phyloP scores from a whole-genome alignment of 2,797 vertebrate genomes.

The Myoxocephalus aenaeus region DNA sequence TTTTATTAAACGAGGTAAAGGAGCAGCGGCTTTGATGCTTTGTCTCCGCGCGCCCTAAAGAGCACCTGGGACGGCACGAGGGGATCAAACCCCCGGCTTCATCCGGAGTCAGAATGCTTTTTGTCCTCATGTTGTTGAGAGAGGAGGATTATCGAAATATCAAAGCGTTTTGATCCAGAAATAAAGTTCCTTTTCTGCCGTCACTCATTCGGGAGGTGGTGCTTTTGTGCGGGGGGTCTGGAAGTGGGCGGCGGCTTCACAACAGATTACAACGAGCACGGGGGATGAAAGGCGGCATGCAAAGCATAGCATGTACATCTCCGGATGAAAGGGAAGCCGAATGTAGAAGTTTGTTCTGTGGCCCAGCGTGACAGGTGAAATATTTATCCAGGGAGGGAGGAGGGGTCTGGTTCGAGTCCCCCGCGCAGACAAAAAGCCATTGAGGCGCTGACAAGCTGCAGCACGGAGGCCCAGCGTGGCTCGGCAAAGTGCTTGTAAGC shows the following conservation, averaged over 20 bases:
- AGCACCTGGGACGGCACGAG: too few species aligned
- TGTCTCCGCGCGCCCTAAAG: too few species aligned
- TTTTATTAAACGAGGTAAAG: too few species aligned
- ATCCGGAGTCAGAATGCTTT: too few species aligned
- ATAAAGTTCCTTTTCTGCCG: constrained; percentile 67
- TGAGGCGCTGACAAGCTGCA: constrained; percentile 76
- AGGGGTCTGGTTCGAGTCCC: constrained; percentile 60
- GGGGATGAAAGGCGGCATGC: constrained; percentile 57
- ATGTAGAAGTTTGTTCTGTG: constrained; percentile 22
- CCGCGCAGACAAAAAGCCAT: constrained; percentile 73
- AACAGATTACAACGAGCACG: constrained; percentile 57
- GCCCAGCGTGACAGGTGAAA: constrained; percentile 63
- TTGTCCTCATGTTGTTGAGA: too few species aligned
- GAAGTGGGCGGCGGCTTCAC: constrained; percentile 59
- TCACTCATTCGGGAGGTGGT: constrained; percentile 56
- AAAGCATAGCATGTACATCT: constrained; percentile 58
- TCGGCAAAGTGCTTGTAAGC: constrained; percentile 65
- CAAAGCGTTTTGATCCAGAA: constrained; percentile 56
- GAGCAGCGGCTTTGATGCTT: too few species aligned
- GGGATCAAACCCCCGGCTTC: too few species aligned
- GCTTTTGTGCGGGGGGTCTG: constrained; percentile 49
- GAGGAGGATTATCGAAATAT: constrained; percentile 64
- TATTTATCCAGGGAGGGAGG: constrained; percentile 59
- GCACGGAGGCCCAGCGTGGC: constrained; percentile 68
- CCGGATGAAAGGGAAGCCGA: constrained; percentile 38